Conservation (phyloP, 2,888 invertebrate genomes). For the Noctua janthe region DNA sequence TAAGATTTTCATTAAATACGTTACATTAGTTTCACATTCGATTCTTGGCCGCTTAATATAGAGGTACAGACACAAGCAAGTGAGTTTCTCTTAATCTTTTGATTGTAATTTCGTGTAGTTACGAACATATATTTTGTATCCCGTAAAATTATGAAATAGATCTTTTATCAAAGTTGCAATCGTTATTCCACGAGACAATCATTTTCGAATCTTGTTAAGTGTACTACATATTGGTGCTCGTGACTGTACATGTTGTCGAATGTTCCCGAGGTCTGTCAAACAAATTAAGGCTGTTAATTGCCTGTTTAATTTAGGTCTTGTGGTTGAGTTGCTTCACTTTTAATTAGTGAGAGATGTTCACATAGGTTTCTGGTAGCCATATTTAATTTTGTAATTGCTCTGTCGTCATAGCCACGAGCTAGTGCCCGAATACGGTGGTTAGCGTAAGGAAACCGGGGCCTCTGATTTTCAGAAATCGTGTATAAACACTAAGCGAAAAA, state of each 20-base stretch:
- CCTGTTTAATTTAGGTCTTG: constrained; percentile 17
- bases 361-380: background rate
- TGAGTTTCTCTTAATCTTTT: too few species aligned
- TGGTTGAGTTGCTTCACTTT: background rate
- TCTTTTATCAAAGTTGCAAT: too few species aligned
- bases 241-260: background rate
- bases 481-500: background rate
- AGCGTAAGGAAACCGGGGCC: background rate
- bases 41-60: background rate
- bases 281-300: constrained; percentile 38
- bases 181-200: too few species aligned
- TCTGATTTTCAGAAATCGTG: background rate
- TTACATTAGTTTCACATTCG: background rate
- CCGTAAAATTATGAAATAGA: too few species aligned
- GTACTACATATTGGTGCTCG: too few species aligned
- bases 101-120: too few species aligned
- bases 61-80: background rate
- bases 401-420: background rate
- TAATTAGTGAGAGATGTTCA: constrained; percentile 8
- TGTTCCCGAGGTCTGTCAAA: background rate
- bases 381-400: background rate
- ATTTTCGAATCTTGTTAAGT: too few species aligned
- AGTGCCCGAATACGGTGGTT: background rate
- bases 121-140: too few species aligned
- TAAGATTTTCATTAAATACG: background rate